Evolutionary conservation across 2,888 invertebrate species (phyloP).

Genomic region (Catotricha subobsoleta): DNA sequence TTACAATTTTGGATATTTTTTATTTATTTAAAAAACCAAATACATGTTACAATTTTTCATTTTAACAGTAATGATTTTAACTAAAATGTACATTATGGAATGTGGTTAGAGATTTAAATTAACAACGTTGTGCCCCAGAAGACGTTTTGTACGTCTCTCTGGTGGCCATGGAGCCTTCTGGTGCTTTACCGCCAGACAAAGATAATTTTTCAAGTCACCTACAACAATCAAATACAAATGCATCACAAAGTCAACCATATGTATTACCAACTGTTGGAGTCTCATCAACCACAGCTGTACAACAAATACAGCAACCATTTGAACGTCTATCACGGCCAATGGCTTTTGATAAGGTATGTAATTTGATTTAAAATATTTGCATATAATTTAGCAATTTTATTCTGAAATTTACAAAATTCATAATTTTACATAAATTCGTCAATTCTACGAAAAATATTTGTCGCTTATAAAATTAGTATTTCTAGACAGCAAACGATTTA

Average conservation of each 20-base stretch:
- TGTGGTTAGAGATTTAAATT: slow-evolving; percentile 20
- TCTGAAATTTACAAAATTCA: too few species aligned
- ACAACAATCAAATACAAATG: background rate
- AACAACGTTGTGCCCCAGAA: slow-evolving; percentile 11
- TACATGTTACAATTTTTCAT: too few species aligned
- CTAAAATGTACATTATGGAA: slow-evolving; percentile 19
- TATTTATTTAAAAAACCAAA: slow-evolving; percentile 20
- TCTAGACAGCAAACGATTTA: too few species aligned
- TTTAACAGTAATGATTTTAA: slow-evolving; percentile 12
- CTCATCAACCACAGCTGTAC: slow-evolving; percentile 4
- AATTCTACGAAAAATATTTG: too few species aligned
- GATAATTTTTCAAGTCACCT: slow-evolving; percentile 15
- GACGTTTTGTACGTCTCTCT: slow-evolving; percentile 13
- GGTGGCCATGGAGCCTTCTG: slow-evolving; percentile 28
- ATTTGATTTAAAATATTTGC: too few species aligned
- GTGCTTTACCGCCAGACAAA: slow-evolving; percentile 24
- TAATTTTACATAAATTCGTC: too few species aligned
- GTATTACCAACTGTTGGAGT: slow-evolving; percentile 11
- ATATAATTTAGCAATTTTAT: too few species aligned
- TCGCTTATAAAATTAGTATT: too few species aligned
- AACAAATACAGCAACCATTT: slow-evolving; percentile 13
- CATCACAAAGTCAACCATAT: slow-evolving; percentile 13
- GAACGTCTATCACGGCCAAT: slow-evolving; percentile 38
- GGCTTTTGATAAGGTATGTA: slow-evolving; percentile 56
- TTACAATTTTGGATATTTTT: too few species aligned